Conservation (phyloP, 1,140 invertebrate species). For the Heliothis subflexa region DNA sequence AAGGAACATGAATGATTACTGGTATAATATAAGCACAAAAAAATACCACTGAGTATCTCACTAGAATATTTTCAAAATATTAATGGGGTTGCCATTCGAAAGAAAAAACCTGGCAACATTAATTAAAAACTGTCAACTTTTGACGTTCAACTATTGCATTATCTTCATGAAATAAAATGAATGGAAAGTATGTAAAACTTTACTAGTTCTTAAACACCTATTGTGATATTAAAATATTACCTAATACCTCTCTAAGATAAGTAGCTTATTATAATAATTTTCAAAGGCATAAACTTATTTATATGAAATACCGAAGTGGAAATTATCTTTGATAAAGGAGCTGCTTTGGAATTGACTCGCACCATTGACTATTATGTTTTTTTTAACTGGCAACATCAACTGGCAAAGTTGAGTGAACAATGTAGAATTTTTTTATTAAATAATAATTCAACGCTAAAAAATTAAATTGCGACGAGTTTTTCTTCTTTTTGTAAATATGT, state of each 20-base stretch:
- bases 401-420: too few species aligned
- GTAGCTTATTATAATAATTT: slow-evolving; percentile 1
- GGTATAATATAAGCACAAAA: not conserved
- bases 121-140: too few species aligned
- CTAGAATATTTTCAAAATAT: not conserved
- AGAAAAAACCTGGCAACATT: too few species aligned
- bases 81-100: too few species aligned
- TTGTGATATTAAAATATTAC: slow-evolving; percentile 39
- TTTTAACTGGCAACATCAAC: too few species aligned
- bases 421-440: too few species aligned
- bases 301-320: slow-evolving; percentile 16
- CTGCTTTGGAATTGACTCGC: not conserved
- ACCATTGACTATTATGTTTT: too few species aligned
- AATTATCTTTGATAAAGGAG: not conserved
- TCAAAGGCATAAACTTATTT: not conserved
- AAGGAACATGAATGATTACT: not conserved
- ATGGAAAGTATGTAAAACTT: not conserved
- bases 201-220: not conserved
- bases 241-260: not conserved
- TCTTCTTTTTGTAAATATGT: too few species aligned
- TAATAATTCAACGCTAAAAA: too few species aligned
- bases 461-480: too few species aligned
- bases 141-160: not conserved
- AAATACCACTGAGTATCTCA: not conserved
- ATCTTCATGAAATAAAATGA: not conserved